Conservation (phyloP, 2,888 invertebrate species). For the Aplocera efformata region DNA sequence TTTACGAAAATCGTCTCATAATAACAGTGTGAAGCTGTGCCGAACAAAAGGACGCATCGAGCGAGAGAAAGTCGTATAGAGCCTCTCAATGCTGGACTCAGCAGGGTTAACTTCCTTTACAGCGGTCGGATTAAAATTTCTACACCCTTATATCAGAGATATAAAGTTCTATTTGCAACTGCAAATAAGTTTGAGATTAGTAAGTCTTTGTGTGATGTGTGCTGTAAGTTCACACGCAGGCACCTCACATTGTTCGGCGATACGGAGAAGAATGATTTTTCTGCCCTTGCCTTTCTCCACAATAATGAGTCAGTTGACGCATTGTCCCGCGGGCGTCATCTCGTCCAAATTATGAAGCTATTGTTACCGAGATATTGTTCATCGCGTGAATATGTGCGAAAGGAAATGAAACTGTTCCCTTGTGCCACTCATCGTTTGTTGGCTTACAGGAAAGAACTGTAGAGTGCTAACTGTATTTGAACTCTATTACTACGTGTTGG, state of each 20-base stretch:
- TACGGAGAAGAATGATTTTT: constrained; percentile 57
- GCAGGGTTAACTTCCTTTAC: constrained; percentile 11
- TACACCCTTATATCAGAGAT: neutral
- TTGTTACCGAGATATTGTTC: constrained; percentile 74
- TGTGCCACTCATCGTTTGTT: constrained; percentile 53
- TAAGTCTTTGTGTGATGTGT: constrained; percentile 17
- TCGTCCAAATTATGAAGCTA: constrained; percentile 72
- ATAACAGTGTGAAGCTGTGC: constrained; percentile 30
- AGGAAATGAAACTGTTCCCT: constrained; percentile 71
- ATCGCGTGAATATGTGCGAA: constrained; percentile 71
- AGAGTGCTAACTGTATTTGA: too few relatives aligned
- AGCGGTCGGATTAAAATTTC: neutral
- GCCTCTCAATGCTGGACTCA: constrained; percentile 23
- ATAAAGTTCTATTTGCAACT: constrained; percentile 3
- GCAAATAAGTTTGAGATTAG: neutral
- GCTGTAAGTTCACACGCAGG: constrained; percentile 47
- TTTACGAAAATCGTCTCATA: constrained; percentile 32
- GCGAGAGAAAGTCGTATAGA: constrained; percentile 29
- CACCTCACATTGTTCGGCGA: constrained; percentile 49
- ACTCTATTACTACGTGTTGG: too few relatives aligned
- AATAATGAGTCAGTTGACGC: constrained; percentile 75
- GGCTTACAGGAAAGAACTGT: constrained; percentile 29
- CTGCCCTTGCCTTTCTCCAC: constrained; percentile 63
- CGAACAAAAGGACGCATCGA: constrained; percentile 37
- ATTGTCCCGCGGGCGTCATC: constrained; percentile 67